A percentile compares a stretch with the other conserved stretches of the same genome.
These are phyloP conservation scores for cat (Felis catus) DNA, from an alignment of 2,113 vertebrate species.

Conservation along the genomic window F.catus_Fca126_mat1.0 CM031414.1:7999001-7999500, in stretches of 20 bases:
- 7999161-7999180: too few relatives aligned
- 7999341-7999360: not conserved
- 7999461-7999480: fast-evolving
- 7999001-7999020: not conserved
- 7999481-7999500: too few relatives aligned
- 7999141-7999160: fast-evolving
- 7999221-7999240: too few relatives aligned
- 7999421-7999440: not conserved
- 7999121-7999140: not conserved
- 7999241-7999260: not conserved
- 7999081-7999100: not conserved
- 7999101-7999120: not conserved
- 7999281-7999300: not conserved
- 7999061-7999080: not conserved
- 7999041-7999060: not conserved
- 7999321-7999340: not conserved
- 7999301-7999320: not conserved
- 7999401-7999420: not conserved
- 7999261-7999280: not conserved
- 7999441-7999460: not conserved
- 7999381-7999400: not conserved
- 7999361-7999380: not conserved
- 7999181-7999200: too few relatives aligned
- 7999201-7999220: not conserved
- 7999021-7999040: not conserved